Conservation (phyloP, 1,140 invertebrate species). For the Drosophila prosaltans region DNA sequence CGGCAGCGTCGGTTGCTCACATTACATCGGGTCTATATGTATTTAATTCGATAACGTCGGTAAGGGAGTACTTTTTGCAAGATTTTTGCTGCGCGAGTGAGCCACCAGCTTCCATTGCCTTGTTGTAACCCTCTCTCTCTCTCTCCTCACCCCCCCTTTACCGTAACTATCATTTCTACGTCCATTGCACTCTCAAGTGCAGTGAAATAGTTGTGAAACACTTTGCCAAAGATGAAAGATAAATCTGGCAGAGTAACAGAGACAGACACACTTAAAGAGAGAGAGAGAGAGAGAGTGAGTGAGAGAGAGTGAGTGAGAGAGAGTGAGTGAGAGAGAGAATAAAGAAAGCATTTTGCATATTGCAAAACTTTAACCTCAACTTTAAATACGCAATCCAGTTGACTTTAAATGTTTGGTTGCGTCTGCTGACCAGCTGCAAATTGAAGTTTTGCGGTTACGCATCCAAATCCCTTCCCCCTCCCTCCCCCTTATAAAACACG, state of each 20-base stretch:
- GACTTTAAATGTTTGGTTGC: slow-evolving; percentile 1
- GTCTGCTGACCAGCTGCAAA: slow-evolving; percentile 17
- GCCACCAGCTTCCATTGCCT: slow-evolving; percentile 8
- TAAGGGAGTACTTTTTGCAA: slow-evolving; percentile 49
- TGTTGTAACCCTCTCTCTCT: neutral
- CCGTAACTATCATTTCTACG: slow-evolving; percentile 9
- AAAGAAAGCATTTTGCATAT: slow-evolving; percentile 54
- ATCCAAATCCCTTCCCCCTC: neutral
- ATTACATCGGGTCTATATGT: slow-evolving; percentile 62
- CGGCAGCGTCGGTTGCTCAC: slow-evolving; percentile 38
- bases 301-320: slow-evolving; percentile 1
- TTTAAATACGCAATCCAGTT: slow-evolving; percentile 6
- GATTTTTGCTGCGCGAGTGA: slow-evolving; percentile 68
- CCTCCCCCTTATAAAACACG: neutral
- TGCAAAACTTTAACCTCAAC: slow-evolving; percentile 22
- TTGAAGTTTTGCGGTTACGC: slow-evolving; percentile 20
- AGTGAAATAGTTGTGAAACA: slow-evolving; percentile 80
- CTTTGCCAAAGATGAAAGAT: slow-evolving; percentile 81
- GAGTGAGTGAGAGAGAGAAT: no score
- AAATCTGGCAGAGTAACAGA: slow-evolving; percentile 53
- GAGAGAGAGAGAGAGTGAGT: slow-evolving; percentile 5
- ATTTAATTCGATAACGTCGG: slow-evolving; percentile 76
- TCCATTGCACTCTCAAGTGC: slow-evolving; percentile 66
- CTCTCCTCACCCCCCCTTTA: neutral
- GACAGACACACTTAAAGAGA: slow-evolving; percentile 9